Percentiles rank a stretch among this genome's conserved stretches.
Conservation (phyloP, 2,113 vertebrate species). For the Epinephelus cyanopodus region DNA sequence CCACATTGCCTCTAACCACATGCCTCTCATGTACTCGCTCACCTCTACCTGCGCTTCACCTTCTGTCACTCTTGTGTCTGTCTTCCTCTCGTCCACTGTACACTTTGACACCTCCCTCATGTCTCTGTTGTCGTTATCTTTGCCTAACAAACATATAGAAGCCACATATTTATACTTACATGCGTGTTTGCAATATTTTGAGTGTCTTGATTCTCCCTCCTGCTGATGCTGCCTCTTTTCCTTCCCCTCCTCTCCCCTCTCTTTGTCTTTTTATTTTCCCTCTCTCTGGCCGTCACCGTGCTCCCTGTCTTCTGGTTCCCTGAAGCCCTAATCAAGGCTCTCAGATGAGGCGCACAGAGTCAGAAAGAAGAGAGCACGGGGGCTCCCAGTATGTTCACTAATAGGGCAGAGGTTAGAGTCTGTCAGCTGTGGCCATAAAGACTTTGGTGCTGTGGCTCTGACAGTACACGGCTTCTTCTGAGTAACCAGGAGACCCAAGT, state of each 20-base stretch:
- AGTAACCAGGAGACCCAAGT: conserved; percentile 54
- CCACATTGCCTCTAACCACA: background rate
- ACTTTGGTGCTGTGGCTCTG: conserved; percentile 62
- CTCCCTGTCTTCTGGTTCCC: conserved; percentile 68
- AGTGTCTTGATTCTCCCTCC: conserved; percentile 12
- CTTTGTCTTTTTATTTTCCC: conserved; percentile 9
- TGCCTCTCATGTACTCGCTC: conserved; percentile 12
- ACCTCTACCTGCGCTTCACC: conserved; percentile 26
- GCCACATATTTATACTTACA: background rate
- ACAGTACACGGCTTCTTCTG: conserved; percentile 64
- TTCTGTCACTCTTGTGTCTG: background rate
- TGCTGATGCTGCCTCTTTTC: conserved; percentile 11
- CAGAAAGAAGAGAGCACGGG: conserved; percentile 55
- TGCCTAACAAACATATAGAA: background rate
- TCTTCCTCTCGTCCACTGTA: background rate
- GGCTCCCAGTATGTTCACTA: conserved; percentile 70
- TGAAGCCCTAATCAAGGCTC: conserved; percentile 77
- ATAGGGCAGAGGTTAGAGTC: conserved; percentile 77
- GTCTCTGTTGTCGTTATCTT: background rate
- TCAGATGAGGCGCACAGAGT: conserved; percentile 62
- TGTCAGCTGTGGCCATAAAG: conserved; percentile 74
- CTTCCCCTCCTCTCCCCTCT: background rate
- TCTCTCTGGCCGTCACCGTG: conserved; percentile 36
- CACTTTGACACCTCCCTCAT: background rate
- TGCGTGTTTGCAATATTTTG: background rate